Base-by-base conservation (phyloP, 2,113 vertebrate genomes). In the Petrocephalus microphthalmus region DNA sequence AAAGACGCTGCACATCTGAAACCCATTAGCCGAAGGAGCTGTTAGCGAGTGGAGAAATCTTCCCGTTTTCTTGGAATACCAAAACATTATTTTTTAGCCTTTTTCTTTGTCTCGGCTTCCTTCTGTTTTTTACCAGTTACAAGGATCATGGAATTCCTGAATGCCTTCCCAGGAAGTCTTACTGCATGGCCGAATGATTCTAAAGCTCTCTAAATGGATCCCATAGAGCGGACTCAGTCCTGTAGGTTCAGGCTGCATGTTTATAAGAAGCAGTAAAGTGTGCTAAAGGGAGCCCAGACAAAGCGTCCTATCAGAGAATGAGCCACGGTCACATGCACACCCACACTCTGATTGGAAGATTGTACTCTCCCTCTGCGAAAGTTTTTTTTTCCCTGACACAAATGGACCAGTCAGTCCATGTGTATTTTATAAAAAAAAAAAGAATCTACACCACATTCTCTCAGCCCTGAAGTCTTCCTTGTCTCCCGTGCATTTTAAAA, bases 1-100 rank as follows among this genome's bases (percentile, higher is more conserved):
- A 93, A 94, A 88, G 92, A 92, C 94, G 94, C 86, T 88, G 87
- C 91, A 96, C 96, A 97, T 96, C 95, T 97, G 95, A 97, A 96
- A 96, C 91, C 95, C 91, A 96, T 96, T 96, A 96, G 93, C 89
- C 89, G 90, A 93, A 94, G 93, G 93, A 94, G 95, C 95, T 95
- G 93, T 94, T 94, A 93, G 94, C 92, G 67, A 95, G 94, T 89
- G 92, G 91, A 93, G 90, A 89, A 94, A 94, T 94, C 93, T 91
- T 94, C 94, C 92, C 91, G 87, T 92, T 94, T 92, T 91, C 93
- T 89, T 93, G 93, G 94, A 94, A 91, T 93, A 90, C 89, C 10
- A 88, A 89, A 91, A 89, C 90, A 90, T 89, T 93, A 87, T 85
- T 83, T 83, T 51, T 93, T 90, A 91, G 88, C 91, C 88, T 91